A percentile compares a stretch with the other conserved stretches of the same genome.
Evolutionary conservation across 2,113 vertebrate genomes (phyloP).

Genomic region (Atherinomorus stipes): DNA sequence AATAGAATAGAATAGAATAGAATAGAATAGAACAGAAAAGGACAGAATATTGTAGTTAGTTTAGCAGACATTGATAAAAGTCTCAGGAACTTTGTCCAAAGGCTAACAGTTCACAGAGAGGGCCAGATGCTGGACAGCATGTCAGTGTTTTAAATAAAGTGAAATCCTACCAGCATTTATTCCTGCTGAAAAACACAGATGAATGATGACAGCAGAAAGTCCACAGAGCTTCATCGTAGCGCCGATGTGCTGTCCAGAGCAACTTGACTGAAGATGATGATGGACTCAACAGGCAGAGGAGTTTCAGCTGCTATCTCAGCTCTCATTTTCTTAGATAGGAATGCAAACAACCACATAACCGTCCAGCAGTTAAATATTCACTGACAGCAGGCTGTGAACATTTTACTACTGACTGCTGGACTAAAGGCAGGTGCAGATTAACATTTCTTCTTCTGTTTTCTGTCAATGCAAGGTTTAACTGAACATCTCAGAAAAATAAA

Average conservation of each 20-base stretch:
- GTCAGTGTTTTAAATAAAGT: neutral
- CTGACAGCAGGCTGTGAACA: neutral
- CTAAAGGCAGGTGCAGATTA: neutral
- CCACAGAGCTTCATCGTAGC: constrained; percentile 20
- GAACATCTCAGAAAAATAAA: neutral
- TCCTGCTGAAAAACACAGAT: constrained; percentile 39
- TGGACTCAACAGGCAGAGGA: constrained; percentile 13
- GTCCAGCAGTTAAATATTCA: constrained; percentile 10
- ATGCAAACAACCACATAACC: constrained; percentile 43
- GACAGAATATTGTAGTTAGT: no score
- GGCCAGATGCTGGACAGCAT: no score
- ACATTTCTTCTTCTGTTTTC: neutral
- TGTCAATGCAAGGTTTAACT: neutral
- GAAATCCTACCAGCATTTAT: constrained; percentile 45
- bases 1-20: no score
- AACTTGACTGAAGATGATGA: neutral
- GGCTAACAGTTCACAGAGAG: no score
- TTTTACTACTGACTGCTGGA: neutral
- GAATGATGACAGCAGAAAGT: constrained; percentile 19
- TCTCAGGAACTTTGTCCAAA: no score
- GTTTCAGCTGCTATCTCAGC: constrained; percentile 18
- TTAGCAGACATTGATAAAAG: no score
- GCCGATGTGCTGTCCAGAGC: constrained; percentile 3
- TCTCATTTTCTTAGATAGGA: constrained; percentile 65
- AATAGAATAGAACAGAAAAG: no score